A percentile compares a stretch with the other conserved stretches of the same genome.
Evolutionary conservation across 2,797 vertebrate species (phyloP).

Genomic region (Smutsia temminckii): DNA sequence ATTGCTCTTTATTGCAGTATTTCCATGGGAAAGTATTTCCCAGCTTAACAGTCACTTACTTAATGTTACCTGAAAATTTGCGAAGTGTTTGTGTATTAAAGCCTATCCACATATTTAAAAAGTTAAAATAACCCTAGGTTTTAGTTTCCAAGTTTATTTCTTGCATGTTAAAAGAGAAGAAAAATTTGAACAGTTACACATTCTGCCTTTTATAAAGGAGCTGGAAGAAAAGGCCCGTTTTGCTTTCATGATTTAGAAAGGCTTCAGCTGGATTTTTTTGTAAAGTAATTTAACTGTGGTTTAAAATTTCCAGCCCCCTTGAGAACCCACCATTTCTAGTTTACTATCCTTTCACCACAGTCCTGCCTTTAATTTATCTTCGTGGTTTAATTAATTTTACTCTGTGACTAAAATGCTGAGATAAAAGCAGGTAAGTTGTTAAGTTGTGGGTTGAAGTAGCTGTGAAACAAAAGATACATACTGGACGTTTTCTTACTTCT

Average conservation of each 20-base stretch:
- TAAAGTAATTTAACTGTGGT: background rate
- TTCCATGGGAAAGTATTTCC: background rate
- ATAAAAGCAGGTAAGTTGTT: background rate
- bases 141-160: constrained; percentile 41
- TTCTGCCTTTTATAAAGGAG: background rate
- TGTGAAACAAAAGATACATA: background rate
- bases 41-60: background rate
- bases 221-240: background rate
- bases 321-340: background rate
- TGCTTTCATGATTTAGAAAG: background rate
- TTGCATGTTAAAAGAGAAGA: background rate
- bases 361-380: background rate
- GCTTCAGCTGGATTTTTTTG: background rate
- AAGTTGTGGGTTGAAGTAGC: background rate
- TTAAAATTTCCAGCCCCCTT: background rate
- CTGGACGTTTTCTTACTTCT: background rate
- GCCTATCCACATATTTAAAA: background rate
- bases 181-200: background rate
- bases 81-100: background rate
- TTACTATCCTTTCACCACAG: constrained; percentile 3
- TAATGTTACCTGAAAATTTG: background rate
- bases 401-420: constrained; percentile 9
- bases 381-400: constrained; percentile 47
- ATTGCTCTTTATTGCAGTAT: background rate
- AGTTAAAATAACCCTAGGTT: constrained; percentile 21